Evolutionary conservation across 2,113 vertebrate genomes (phyloP).

Genomic region (Nerophis lumbriciformis): DNA sequence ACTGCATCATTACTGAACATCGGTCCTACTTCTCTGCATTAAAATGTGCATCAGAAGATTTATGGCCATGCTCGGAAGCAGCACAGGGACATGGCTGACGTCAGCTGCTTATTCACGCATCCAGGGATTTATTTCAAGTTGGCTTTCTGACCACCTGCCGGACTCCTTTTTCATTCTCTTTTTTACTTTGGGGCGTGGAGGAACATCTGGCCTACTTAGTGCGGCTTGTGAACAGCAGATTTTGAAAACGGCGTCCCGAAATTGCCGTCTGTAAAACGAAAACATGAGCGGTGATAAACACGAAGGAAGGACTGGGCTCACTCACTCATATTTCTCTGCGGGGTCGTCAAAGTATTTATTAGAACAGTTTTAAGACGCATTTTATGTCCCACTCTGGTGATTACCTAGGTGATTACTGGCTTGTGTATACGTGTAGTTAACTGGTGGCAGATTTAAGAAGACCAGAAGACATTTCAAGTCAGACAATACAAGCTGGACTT

Average conservation of each 20-base stretch:
- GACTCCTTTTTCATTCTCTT: neutral
- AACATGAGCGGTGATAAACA: neutral
- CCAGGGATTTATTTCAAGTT: constrained; percentile 3
- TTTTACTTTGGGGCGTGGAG: neutral
- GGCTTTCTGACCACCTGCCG: constrained; percentile 1
- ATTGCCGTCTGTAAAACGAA: neutral
- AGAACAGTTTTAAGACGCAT: neutral
- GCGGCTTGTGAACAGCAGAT: neutral
- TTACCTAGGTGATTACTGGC: constrained; percentile 2
- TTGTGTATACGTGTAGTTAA: constrained; percentile 2
- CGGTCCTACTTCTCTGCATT: neutral
- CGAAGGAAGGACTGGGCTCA: neutral
- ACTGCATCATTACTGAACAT: neutral
- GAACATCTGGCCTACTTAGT: constrained; percentile 4
- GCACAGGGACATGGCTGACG: constrained; percentile 1
- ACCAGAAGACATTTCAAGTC: constrained; percentile 26
- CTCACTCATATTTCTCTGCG: neutral
- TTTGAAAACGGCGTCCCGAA: neutral
- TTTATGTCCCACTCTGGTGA: constrained; percentile 3
- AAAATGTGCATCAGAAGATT: constrained; percentile 1
- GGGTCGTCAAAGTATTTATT: neutral
- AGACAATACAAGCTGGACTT: constrained; percentile 38
- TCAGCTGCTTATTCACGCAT: constrained; percentile 7
- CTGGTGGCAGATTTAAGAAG: neutral
- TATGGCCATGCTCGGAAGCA: neutral